Evolutionary conservation across 2,797 vertebrate species (phyloP).

Genomic region (Aselliscus stoliczkanus): DNA sequence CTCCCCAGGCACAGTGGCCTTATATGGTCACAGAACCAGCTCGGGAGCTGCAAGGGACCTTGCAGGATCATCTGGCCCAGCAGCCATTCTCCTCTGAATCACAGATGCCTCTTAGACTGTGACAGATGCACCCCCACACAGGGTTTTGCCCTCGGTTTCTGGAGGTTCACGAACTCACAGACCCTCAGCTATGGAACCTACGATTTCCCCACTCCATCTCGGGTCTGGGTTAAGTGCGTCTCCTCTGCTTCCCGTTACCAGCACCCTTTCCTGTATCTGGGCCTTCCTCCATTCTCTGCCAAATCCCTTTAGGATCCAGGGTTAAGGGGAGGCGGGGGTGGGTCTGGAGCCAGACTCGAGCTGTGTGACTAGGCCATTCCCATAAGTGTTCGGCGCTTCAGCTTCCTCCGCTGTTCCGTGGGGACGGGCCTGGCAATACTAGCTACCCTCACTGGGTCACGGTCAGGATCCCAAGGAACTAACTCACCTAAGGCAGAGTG

Average conservation of each 20-base stretch:
- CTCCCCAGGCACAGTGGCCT: constrained; percentile 38
- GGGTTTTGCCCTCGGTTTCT: neutral
- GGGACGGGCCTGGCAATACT: neutral
- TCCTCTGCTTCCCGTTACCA: neutral
- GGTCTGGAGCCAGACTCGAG: neutral
- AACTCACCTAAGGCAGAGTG: neutral
- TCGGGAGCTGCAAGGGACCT: constrained; percentile 37
- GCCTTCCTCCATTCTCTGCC: neutral
- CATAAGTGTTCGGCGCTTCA: neutral
- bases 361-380: neutral
- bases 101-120: neutral
- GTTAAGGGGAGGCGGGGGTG: neutral
- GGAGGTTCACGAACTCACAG: neutral
- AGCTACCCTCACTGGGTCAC: neutral
- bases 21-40: constrained; percentile 68
- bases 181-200: neutral
- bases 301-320: neutral
- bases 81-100: constrained; percentile 19
- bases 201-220: neutral
- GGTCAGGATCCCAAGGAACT: no score
- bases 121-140: neutral
- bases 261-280: neutral
- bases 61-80: neutral
- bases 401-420: neutral
- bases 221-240: neutral